phyloP scores from a whole-genome alignment of 2,797 vertebrate species.

The Phylloscopus collybita region DNA sequence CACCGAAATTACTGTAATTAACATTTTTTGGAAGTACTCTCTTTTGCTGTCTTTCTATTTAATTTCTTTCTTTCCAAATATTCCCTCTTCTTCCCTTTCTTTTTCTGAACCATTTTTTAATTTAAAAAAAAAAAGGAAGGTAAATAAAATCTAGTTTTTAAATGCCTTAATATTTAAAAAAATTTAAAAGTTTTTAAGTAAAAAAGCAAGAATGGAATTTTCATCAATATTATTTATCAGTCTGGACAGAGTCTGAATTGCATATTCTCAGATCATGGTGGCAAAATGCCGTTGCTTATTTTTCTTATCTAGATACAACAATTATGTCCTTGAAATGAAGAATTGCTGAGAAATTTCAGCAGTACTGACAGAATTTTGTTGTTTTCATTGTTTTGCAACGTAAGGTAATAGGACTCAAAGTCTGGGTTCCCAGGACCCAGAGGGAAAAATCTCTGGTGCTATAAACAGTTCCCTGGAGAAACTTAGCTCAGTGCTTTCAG shows the following conservation, averaged over 20 bases:
- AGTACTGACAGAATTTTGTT: neutral
- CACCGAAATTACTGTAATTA: neutral
- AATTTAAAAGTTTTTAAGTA: neutral
- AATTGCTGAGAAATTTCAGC: neutral
- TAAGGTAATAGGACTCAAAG: neutral
- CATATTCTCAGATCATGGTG: neutral
- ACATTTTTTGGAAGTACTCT: neutral
- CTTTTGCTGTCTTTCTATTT: neutral
- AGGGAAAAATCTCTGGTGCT: neutral
- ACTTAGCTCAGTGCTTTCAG: neutral
- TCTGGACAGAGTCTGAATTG: neutral
- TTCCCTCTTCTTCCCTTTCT: accelerated
- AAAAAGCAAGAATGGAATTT: accelerated
- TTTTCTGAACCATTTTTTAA: neutral
- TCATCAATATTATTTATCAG: neutral
- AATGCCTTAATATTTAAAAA: neutral
- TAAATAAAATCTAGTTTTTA: neutral
- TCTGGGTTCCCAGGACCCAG: neutral
- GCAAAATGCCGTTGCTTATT: neutral
- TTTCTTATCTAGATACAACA: neutral
- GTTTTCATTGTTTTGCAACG: neutral
- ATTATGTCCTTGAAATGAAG: neutral
- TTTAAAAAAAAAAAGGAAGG: accelerated
- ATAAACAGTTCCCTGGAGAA: slow-evolving; percentile 4
- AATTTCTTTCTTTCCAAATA: accelerated